Evolutionary conservation across 2,797 vertebrate genomes (phyloP).

Genomic region (Parauchenoglanis ngamensis): DNA sequence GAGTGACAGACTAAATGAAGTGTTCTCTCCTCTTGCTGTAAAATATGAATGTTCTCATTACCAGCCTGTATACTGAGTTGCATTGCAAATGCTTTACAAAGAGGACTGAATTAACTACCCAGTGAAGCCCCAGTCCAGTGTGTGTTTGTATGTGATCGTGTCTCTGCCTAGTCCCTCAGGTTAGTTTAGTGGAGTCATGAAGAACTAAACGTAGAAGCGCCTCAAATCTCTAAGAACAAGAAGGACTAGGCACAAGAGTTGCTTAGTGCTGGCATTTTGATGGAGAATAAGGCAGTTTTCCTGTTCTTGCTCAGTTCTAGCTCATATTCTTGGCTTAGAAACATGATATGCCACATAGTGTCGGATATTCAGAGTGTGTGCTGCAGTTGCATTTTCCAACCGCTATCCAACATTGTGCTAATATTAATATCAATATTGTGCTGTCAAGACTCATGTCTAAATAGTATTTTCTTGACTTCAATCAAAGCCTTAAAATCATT

Average conservation of each 20-base stretch:
- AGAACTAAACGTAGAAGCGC: slow-evolving; percentile 62
- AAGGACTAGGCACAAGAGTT: neutral
- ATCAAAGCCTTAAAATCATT: neutral
- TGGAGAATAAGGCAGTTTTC: neutral
- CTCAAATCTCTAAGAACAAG: slow-evolving; percentile 33
- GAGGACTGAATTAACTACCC: slow-evolving; percentile 34
- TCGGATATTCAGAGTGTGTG: neutral
- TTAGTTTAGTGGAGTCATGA: slow-evolving; percentile 61
- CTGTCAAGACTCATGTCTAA: neutral
- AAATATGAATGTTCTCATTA: slow-evolving; percentile 56
- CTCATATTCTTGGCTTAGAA: neutral
- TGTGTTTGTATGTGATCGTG: neutral
- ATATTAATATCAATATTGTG: neutral
- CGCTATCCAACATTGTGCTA: neutral
- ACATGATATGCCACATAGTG: neutral
- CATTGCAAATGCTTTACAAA: slow-evolving; percentile 45
- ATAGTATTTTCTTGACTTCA: neutral
- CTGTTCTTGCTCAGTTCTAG: neutral
- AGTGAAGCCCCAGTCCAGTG: slow-evolving; percentile 27
- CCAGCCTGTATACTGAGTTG: slow-evolving; percentile 31
- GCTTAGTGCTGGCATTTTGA: neutral
- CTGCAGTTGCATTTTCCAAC: neutral
- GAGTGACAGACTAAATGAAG: slow-evolving; percentile 46
- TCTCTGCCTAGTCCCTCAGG: neutral
- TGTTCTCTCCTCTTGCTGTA: slow-evolving; percentile 36